Evolutionary conservation across 2,888 invertebrate genomes (phyloP).

Genomic region (Serripes groenlandicus): DNA sequence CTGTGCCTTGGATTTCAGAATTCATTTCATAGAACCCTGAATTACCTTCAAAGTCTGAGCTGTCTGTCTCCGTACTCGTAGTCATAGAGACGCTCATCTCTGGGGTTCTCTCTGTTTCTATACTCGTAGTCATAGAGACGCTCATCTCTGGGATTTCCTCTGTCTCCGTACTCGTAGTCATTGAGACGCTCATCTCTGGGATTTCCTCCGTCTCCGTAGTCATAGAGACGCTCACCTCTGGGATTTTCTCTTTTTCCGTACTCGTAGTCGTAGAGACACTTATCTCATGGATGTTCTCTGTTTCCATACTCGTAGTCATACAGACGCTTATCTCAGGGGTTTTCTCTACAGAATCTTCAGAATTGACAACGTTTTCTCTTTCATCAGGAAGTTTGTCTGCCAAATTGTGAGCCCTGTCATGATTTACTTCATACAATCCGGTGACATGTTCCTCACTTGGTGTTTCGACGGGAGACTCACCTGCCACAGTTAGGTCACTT

Average conservation of each 20-base stretch:
- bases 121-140: neutral
- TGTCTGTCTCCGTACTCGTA: slow-evolving; percentile 26
- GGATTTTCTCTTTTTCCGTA: slow-evolving; percentile 30
- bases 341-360: neutral
- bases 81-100: slow-evolving; percentile 39
- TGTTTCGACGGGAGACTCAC: slow-evolving; percentile 50
- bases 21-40: slow-evolving; percentile 47
- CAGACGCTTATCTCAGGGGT: slow-evolving; percentile 39
- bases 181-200: slow-evolving; percentile 40
- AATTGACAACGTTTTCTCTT: too few species aligned
- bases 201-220: too few species aligned
- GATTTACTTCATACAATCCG: slow-evolving; percentile 51
- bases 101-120: slow-evolving; percentile 5
- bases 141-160: slow-evolving; percentile 19
- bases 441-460: slow-evolving; percentile 38
- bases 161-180: slow-evolving; percentile 29
- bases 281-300: too few species aligned
- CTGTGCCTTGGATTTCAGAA: slow-evolving; percentile 57
- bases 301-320: slow-evolving; percentile 28
- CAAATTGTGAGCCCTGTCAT: too few species aligned
- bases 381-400: too few species aligned
- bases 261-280: too few species aligned
- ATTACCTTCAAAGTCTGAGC: slow-evolving; percentile 17
- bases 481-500: slow-evolving; percentile 25
- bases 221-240: too few species aligned